phyloP scores from a whole-genome alignment of 2,113 vertebrate genomes.

The Etia nguti region DNA sequence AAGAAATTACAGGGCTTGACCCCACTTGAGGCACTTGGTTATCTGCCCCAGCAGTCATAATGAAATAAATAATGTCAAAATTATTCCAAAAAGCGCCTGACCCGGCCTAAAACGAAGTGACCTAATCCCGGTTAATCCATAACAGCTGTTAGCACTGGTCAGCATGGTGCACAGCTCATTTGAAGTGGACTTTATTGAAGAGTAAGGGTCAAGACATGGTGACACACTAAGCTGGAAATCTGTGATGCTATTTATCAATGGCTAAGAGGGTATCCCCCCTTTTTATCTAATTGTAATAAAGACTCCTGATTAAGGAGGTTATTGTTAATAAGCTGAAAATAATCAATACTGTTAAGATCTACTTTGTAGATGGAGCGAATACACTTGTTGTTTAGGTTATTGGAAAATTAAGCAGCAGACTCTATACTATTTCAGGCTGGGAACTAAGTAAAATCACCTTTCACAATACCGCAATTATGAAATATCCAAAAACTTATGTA shows the following conservation, averaged over 20 bases:
- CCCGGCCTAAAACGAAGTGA: accelerated
- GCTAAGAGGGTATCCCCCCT: background rate
- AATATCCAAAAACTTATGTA: background rate
- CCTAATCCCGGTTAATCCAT: background rate
- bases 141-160: background rate
- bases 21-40: background rate
- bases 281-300: background rate
- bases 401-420: background rate
- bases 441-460: background rate
- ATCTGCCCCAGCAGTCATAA: background rate
- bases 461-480: background rate
- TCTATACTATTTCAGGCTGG: background rate
- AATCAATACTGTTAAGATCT: background rate
- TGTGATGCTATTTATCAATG: background rate
- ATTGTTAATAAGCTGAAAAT: background rate
- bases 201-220: background rate
- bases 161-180: background rate
- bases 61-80: background rate
- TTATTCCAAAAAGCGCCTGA: background rate
- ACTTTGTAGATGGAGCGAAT: background rate
- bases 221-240: background rate
- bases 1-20: background rate
- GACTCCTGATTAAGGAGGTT: background rate
- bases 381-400: background rate
- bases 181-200: background rate